Conservation (phyloP, 2,888 invertebrate genomes). For the Drosophila nr. medialis region DNA sequence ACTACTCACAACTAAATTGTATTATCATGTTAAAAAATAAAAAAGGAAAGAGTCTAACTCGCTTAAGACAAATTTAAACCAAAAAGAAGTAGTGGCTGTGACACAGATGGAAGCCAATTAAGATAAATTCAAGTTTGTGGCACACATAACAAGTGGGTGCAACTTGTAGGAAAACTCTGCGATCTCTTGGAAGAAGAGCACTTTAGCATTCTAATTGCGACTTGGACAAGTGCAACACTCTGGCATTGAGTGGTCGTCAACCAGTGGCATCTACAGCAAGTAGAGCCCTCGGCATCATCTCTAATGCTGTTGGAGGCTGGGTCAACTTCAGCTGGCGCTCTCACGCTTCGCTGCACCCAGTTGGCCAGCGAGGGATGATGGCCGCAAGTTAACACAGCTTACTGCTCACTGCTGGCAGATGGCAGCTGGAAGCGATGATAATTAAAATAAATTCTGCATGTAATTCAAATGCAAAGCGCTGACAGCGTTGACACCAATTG, state of each 20-base stretch:
- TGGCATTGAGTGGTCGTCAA: constrained; percentile 58
- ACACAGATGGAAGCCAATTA: background rate
- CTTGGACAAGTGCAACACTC: constrained; percentile 54
- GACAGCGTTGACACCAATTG: constrained; percentile 70
- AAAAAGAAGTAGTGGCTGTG: background rate
- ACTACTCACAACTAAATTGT: background rate
- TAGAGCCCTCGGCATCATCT: constrained; percentile 33
- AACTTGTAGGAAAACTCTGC: constrained; percentile 31
- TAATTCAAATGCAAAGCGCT: constrained; percentile 67
- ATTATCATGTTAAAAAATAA: background rate
- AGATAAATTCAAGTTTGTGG: background rate
- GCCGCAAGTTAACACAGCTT: constrained; percentile 16
- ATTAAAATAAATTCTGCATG: constrained; percentile 77
- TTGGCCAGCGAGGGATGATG: constrained; percentile 47
- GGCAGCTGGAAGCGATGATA: constrained; percentile 53
- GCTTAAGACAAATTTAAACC: background rate
- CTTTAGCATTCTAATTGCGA: constrained; percentile 59
- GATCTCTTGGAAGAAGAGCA: constrained; percentile 29
- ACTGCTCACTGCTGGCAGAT: constrained; percentile 9
- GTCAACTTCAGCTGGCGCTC: constrained; percentile 65
- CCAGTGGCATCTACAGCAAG: constrained; percentile 56
- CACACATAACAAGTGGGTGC: background rate
- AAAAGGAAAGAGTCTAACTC: background rate
- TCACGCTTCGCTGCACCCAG: constrained; percentile 60
- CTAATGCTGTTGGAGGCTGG: constrained; percentile 22